Conservation (phyloP, 2,797 vertebrate species). For the Pseudocheirus occidentalis region DNA sequence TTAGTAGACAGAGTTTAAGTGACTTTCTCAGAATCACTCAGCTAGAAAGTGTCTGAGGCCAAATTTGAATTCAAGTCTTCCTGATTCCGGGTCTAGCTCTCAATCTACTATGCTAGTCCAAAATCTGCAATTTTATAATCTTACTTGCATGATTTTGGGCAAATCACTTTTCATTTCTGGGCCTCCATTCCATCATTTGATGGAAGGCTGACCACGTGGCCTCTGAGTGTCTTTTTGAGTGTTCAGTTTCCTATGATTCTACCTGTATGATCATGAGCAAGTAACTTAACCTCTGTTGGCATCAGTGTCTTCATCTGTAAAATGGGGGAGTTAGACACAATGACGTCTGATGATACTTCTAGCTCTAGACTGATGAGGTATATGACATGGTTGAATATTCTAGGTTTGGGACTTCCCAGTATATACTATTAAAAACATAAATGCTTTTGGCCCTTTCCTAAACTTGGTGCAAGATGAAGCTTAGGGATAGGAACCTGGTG, state of each 20-base stretch:
- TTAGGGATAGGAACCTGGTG: background rate
- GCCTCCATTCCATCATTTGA: background rate
- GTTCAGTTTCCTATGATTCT: background rate
- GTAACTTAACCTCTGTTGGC: background rate
- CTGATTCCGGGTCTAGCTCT: background rate
- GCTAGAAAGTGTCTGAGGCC: background rate
- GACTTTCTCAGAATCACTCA: background rate
- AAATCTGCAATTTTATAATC: background rate
- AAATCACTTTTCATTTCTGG: background rate
- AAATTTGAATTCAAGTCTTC: background rate
- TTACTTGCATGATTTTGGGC: background rate
- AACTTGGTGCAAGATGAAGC: background rate
- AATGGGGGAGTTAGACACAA: background rate
- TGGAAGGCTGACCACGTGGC: background rate
- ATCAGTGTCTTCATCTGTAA: background rate
- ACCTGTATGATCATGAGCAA: background rate
- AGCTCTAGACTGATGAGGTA: background rate
- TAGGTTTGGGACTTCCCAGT: conserved; percentile 10
- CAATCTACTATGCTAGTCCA: background rate
- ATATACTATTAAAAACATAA: conserved; percentile 27
- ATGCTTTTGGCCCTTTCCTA: conserved; percentile 8
- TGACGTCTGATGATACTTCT: background rate
- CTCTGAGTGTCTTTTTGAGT: background rate
- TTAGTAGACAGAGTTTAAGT: background rate
- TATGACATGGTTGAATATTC: background rate